Conservation (phyloP, 2,797 vertebrate genomes). For the Ptychobarbus kaznakovi region DNA sequence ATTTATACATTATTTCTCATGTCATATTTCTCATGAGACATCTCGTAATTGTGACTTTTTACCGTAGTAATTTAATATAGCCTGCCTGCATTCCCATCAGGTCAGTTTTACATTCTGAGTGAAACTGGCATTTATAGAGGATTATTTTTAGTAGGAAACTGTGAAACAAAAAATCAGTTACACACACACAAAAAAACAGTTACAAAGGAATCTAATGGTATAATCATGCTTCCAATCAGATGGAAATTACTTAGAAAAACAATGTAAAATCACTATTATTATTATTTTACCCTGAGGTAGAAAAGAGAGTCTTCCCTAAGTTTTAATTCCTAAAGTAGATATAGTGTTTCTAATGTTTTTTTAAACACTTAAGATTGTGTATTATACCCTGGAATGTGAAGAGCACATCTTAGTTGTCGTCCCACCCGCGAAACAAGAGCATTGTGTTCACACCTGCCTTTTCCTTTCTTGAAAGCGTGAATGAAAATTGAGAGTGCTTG, state of each 20-base stretch:
- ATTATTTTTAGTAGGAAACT: not conserved
- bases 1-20: not conserved
- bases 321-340: not conserved
- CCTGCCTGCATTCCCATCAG: not conserved
- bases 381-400: constrained; percentile 61
- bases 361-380: constrained; percentile 48
- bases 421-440: constrained; percentile 13
- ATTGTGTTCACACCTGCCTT: constrained; percentile 42
- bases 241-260: not conserved
- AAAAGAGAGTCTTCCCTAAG: not conserved
- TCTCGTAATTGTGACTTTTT: not conserved
- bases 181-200: not conserved
- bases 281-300: not conserved
- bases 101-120: not conserved
- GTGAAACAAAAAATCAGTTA: not conserved
- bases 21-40: not conserved
- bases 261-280: not conserved
- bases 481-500: constrained; percentile 67
- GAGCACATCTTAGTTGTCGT: constrained; percentile 55
- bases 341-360: not conserved
- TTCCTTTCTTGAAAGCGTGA: constrained; percentile 55
- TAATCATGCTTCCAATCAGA: not conserved
- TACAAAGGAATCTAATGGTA: not conserved
- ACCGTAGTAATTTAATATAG: not conserved
- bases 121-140: not conserved